Evolutionary conservation across 2,888 invertebrate species (phyloP).

Genomic region (Craniophora ligustri): DNA sequence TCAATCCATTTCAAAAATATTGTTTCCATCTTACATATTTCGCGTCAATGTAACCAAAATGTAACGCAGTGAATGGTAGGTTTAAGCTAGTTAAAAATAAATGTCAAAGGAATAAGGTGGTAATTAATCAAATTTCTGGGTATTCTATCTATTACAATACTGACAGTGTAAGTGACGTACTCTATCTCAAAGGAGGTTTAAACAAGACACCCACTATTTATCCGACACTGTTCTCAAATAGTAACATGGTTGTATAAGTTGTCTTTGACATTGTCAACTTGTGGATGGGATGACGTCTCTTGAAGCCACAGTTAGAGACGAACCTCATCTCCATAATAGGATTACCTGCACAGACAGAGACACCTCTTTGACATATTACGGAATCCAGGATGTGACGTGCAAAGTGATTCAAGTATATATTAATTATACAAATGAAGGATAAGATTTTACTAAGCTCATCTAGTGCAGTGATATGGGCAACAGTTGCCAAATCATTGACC

Average conservation of each 20-base stretch:
- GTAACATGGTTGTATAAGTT: slow-evolving; percentile 23
- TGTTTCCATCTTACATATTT: no score
- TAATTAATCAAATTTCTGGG: no score
- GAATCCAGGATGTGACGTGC: slow-evolving; percentile 33
- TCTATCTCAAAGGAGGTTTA: neutral
- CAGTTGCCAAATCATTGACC: no score
- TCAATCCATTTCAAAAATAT: no score
- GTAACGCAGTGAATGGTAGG: no score
- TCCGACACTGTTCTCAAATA: slow-evolving; percentile 22
- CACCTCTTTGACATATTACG: slow-evolving; percentile 51
- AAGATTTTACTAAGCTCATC: no score
- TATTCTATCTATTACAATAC: no score
- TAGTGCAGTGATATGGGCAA: no score
- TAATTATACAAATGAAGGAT: slow-evolving; percentile 24
- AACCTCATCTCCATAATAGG: slow-evolving; percentile 49
- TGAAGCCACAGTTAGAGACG: slow-evolving; percentile 21
- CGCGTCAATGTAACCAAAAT: no score
- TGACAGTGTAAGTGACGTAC: neutral
- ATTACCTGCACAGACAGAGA: slow-evolving; percentile 38
- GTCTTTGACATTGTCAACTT: slow-evolving; percentile 46
- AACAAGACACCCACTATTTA: slow-evolving; percentile 30
- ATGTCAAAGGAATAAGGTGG: no score
- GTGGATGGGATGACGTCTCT: slow-evolving; percentile 12
- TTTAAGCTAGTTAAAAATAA: no score
- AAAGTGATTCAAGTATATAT: slow-evolving; percentile 14